A percentile compares a stretch with the other conserved stretches of the same genome.
Conservation (phyloP, 2,797 vertebrate genomes). For the Enteromius unitaeniatus region DNA sequence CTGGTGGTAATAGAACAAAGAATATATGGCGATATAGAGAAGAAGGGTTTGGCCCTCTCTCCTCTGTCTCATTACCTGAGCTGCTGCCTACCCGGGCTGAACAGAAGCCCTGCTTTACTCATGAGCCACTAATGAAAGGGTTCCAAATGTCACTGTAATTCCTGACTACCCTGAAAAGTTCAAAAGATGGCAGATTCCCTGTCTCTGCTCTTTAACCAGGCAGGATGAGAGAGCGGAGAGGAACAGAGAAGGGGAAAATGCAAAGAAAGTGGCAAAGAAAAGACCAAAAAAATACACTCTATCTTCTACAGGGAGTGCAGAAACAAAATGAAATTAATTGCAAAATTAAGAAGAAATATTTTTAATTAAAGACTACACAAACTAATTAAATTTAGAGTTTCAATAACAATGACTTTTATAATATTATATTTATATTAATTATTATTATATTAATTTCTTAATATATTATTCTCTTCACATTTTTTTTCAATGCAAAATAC, state of each 20-base stretch:
- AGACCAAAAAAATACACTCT: neutral
- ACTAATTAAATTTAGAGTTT: neutral
- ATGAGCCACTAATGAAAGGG: slow-evolving; percentile 66
- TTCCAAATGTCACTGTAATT: slow-evolving; percentile 69
- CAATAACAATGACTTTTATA: neutral
- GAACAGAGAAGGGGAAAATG: slow-evolving; percentile 34
- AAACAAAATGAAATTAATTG: neutral
- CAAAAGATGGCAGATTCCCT: slow-evolving; percentile 59
- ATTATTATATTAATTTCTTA: neutral
- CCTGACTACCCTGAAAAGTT: slow-evolving; percentile 66
- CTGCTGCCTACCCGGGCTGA: slow-evolving; percentile 23
- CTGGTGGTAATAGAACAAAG: slow-evolving; percentile 53
- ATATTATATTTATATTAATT: too few species aligned
- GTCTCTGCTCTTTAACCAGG: slow-evolving; percentile 55
- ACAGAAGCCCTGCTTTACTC: slow-evolving; percentile 55
- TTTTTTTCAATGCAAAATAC: neutral
- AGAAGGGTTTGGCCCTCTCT: slow-evolving; percentile 53
- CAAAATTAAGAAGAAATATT: neutral
- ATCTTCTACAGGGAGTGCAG: neutral
- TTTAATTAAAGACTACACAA: neutral
- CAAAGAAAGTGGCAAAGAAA: neutral
- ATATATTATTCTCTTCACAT: neutral
- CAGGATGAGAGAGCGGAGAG: slow-evolving; percentile 41
- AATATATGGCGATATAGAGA: slow-evolving; percentile 43
- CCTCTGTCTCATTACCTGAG: slow-evolving; percentile 56